Conservation (phyloP, 2,888 invertebrate genomes). For the Scaptomyza tumidula region DNA sequence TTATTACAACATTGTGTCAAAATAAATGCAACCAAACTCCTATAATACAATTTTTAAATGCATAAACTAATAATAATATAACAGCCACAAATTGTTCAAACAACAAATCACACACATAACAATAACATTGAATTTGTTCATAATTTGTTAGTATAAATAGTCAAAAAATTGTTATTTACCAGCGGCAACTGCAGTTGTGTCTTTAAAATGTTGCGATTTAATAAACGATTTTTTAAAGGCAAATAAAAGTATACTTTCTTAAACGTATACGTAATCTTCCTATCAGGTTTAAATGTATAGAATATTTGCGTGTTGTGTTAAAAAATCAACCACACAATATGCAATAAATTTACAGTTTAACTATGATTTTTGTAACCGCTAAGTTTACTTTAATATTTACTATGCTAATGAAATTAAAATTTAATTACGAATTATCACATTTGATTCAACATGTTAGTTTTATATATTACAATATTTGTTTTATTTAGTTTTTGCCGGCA, state of each 20-base stretch:
- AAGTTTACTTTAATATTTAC: not conserved
- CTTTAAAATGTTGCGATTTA: not conserved
- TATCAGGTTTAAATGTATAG: not conserved
- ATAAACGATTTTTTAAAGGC: too few species aligned
- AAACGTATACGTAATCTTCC: too few species aligned
- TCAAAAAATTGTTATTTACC: not conserved
- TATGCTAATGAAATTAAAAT: not conserved
- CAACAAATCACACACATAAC: not conserved
- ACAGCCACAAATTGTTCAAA: slow-evolving; percentile 4
- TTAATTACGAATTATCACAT: slow-evolving; percentile 5
- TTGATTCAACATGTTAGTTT: slow-evolving; percentile 2
- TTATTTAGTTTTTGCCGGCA: not conserved
- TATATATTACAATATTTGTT: not conserved
- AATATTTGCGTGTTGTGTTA: not conserved
- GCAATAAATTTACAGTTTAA: not conserved
- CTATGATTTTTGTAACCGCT: not conserved
- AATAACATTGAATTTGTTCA: not conserved
- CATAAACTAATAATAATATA: slow-evolving; percentile 1
- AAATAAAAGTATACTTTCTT: too few species aligned
- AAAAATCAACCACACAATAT: not conserved
- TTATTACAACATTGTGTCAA: slow-evolving; percentile 55
- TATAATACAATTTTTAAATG: slow-evolving; percentile 1
- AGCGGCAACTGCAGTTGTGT: not conserved
- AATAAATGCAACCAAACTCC: slow-evolving; percentile 32
- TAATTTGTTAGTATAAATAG: not conserved